Evolutionary conservation across 1,140 invertebrate genomes (phyloP).

Genomic region (Calycopis cecrops): DNA sequence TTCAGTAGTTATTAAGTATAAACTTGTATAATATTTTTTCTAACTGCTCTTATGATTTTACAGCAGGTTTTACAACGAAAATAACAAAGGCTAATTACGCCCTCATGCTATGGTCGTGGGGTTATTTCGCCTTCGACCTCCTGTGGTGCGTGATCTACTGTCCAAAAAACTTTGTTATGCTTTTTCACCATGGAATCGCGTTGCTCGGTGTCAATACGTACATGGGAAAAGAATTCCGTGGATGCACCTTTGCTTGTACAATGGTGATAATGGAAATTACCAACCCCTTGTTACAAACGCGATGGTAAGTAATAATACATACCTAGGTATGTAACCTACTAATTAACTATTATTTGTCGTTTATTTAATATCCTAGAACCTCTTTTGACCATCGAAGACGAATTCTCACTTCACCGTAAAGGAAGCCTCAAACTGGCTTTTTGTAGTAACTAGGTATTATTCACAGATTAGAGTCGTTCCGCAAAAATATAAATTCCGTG

Average conservation of each 20-base stretch:
- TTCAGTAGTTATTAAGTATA: too few relatives aligned
- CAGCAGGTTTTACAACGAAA: constrained; percentile 44
- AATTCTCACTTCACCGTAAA: too few relatives aligned
- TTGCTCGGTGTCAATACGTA: constrained; percentile 66
- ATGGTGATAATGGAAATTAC: constrained; percentile 75
- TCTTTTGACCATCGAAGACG: too few relatives aligned
- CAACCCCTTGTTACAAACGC: constrained; percentile 76
- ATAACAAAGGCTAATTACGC: constrained; percentile 39
- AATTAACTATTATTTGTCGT: too few relatives aligned
- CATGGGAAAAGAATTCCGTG: constrained; percentile 64
- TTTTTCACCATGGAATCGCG: constrained; percentile 73
- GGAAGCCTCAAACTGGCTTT: too few relatives aligned
- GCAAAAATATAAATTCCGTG: background rate
- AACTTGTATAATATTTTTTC: too few relatives aligned
- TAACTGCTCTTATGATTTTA: too few relatives aligned
- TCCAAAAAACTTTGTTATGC: constrained; percentile 71
- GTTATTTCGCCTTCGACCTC: constrained; percentile 77
- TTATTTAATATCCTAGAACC: too few relatives aligned
- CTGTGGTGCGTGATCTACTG: constrained; percentile 75
- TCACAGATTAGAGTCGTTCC: background rate
- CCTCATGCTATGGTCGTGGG: constrained; percentile 67
- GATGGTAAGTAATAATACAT: constrained; percentile 58
- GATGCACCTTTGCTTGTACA: constrained; percentile 72
- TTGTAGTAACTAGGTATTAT: background rate
- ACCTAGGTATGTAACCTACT: too few relatives aligned